phyloP scores from a whole-genome alignment of 2,888 invertebrate genomes.

The Aromia moschata region DNA sequence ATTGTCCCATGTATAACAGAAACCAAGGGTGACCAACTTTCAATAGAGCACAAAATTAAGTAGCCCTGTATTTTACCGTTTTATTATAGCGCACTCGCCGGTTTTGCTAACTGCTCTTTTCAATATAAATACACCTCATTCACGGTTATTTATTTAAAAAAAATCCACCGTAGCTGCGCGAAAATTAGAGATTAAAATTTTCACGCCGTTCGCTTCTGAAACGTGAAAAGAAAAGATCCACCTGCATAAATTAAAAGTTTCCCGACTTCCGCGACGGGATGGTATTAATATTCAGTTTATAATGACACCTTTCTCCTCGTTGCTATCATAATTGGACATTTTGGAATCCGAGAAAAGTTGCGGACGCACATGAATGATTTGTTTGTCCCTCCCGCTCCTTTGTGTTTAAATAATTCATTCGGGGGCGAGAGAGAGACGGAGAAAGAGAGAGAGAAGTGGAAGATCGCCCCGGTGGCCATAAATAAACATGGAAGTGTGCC shows the following conservation, averaged over 20 bases:
- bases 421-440: slow-evolving; percentile 13
- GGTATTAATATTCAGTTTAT: slow-evolving; percentile 20
- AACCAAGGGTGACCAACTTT: too few species aligned
- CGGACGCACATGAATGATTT: slow-evolving; percentile 13
- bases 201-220: not conserved
- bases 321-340: slow-evolving; percentile 20
- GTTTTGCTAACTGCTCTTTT: too few species aligned
- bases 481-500: slow-evolving; percentile 43
- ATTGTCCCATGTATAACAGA: too few species aligned
- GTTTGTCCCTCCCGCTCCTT: slow-evolving; percentile 15
- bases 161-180: too few species aligned
- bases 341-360: slow-evolving; percentile 15
- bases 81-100: too few species aligned
- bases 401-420: slow-evolving; percentile 15
- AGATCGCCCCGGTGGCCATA: slow-evolving; percentile 29
- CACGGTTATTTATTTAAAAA: too few species aligned
- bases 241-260: slow-evolving; percentile 23
- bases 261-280: not conserved
- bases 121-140: too few species aligned
- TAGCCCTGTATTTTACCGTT: too few species aligned
- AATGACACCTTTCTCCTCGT: slow-evolving; percentile 22
- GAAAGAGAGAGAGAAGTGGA: too few species aligned
- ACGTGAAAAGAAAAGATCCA: slow-evolving; percentile 4
- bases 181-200: not conserved
- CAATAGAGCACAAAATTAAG: too few species aligned